phyloP scores from a whole-genome alignment of 2,888 invertebrate species.

The Notodonta dromedarius region DNA sequence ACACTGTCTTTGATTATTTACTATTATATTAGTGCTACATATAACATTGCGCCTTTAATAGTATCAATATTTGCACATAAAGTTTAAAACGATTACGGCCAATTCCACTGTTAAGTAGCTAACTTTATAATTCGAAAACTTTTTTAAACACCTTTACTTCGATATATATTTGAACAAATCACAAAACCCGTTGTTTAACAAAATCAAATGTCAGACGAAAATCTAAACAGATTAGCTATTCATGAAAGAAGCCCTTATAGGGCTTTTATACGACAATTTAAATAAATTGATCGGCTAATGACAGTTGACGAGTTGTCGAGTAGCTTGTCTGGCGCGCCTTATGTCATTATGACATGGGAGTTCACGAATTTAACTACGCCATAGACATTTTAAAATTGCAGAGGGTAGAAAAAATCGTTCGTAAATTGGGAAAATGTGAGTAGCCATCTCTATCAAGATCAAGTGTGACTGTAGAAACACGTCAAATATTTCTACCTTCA shows the following conservation, averaged over 20 bases:
- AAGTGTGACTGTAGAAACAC: too few species aligned
- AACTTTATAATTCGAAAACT: too few species aligned
- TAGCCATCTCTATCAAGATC: too few species aligned
- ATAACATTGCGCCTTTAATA: too few species aligned
- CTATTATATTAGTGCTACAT: too few species aligned
- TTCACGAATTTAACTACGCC: neutral
- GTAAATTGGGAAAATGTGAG: too few species aligned
- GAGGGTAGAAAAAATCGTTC: neutral
- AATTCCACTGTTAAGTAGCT: too few species aligned
- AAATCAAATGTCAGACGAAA: conserved; percentile 11
- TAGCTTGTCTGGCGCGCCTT: conserved; percentile 18
- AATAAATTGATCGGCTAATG: conserved; percentile 41
- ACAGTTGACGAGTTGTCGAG: conserved; percentile 35
- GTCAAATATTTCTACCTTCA: too few species aligned
- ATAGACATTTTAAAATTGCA: neutral
- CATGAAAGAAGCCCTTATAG: conserved; percentile 30
- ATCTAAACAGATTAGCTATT: conserved; percentile 18
- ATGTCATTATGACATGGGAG: conserved; percentile 22
- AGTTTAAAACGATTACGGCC: too few species aligned
- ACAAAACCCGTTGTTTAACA: neutral
- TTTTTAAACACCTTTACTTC: too few species aligned
- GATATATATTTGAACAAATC: neutral
- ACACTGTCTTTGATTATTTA: too few species aligned
- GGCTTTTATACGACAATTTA: conserved; percentile 38
- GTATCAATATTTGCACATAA: too few species aligned